Conservation (phyloP, 2,888 invertebrate genomes). For the Synergus gifuensis region DNA sequence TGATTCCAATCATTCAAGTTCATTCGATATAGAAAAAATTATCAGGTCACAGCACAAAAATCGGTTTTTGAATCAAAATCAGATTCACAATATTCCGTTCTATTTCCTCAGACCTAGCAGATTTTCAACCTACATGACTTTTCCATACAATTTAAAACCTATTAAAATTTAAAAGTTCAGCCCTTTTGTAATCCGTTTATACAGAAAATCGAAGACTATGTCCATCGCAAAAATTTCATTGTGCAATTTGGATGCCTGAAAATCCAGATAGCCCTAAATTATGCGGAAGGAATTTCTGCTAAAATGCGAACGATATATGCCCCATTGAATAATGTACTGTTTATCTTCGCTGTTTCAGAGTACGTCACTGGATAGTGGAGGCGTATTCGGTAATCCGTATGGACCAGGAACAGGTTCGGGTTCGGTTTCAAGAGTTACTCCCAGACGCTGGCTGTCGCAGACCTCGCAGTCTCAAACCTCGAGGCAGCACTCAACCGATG, state of each 20-base stretch:
- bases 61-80: neutral
- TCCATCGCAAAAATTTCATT: neutral
- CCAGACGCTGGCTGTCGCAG: constrained; percentile 72
- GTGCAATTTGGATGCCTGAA: neutral
- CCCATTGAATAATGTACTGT: neutral
- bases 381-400: constrained; percentile 66
- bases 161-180: too few relatives aligned
- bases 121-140: neutral
- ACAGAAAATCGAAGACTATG: too few relatives aligned
- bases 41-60: neutral
- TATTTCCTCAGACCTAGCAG: neutral
- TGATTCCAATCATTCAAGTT: neutral
- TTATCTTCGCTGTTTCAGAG: constrained; percentile 62
- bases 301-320: neutral
- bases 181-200: too few relatives aligned
- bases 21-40: neutral
- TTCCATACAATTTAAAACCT: too few relatives aligned
- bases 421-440: constrained; percentile 66
- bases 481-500: constrained; percentile 69
- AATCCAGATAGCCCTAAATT: neutral
- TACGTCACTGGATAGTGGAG: constrained; percentile 70
- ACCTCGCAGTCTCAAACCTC: constrained; percentile 66
- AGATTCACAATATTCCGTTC: neutral
- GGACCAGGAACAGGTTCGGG: constrained; percentile 75
- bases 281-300: neutral